Percentiles rank a stretch among this genome's conserved stretches.
Evolutionary conservation across 1,140 invertebrate genomes (phyloP).

Genomic region (Babylonia areolata): DNA sequence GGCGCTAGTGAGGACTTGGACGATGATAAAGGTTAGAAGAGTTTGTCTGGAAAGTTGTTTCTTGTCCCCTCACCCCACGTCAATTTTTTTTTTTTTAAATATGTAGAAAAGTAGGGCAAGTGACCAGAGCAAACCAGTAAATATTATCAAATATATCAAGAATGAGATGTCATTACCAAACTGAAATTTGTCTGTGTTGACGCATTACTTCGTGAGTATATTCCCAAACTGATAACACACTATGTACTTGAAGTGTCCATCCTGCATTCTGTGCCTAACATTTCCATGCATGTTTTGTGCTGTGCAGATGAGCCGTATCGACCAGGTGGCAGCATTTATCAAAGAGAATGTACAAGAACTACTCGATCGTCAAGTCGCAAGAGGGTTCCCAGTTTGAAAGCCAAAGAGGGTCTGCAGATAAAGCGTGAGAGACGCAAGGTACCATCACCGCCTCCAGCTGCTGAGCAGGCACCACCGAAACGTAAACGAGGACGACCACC

Average conservation of each 20-base stretch:
- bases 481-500: conserved; percentile 27
- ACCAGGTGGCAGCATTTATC: not conserved
- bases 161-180: no score
- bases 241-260: no score
- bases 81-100: no score
- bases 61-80: no score
- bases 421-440: conserved; percentile 14
- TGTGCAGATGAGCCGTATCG: conserved; percentile 8
- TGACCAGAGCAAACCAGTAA: no score
- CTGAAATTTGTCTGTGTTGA: no score
- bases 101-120: no score
- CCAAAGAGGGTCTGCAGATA: not conserved
- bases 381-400: conserved; percentile 23
- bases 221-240: no score
- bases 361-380: conserved; percentile 26
- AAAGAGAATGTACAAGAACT: not conserved
- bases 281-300: not conserved
- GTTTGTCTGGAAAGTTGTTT: not conserved
- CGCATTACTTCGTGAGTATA: no score
- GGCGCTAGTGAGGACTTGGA: not conserved
- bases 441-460: not conserved
- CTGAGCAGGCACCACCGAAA: not conserved
- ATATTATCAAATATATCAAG: no score
- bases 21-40: conserved; percentile 21
- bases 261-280: not conserved